Evolutionary conservation across 2,888 invertebrate species (phyloP).

Genomic region (Tinea semifulvella): DNA sequence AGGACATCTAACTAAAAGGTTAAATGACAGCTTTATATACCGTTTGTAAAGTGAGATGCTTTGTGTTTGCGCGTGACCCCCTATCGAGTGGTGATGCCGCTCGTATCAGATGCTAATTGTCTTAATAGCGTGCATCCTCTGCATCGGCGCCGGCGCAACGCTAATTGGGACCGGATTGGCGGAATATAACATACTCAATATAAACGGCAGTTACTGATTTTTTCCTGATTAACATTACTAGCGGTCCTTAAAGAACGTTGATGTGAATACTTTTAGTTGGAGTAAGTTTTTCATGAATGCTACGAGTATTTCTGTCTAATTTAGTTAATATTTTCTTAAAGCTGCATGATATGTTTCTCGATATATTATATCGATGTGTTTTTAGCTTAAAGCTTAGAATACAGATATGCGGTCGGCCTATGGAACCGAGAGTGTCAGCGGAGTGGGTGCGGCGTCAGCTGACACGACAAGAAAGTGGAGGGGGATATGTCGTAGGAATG

Average conservation of each 20-base stretch:
- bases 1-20: no score
- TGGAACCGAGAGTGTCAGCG: neutral
- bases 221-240: neutral
- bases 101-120: constrained; percentile 44
- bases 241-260: neutral
- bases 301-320: no score
- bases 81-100: constrained; percentile 23
- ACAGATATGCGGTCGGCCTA: constrained; percentile 8
- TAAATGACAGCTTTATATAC: neutral
- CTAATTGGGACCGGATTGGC: constrained; percentile 13
- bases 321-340: no score
- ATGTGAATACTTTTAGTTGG: no score
- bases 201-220: constrained; percentile 8
- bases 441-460: constrained; percentile 7
- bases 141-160: constrained; percentile 32
- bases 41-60: constrained; percentile 3
- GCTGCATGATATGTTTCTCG: no score
- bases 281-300: no score
- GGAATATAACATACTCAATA: constrained; percentile 7
- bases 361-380: no score
- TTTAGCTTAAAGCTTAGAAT: neutral
- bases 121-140: constrained; percentile 49
- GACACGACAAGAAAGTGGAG: constrained; percentile 12
- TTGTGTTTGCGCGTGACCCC: constrained; percentile 14
- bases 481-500: constrained; percentile 14